These are phyloP conservation scores for Cosmopolites sordidus DNA, from an alignment of 2,888 invertebrate genomes.

Conservation along the genomic window DNA sequence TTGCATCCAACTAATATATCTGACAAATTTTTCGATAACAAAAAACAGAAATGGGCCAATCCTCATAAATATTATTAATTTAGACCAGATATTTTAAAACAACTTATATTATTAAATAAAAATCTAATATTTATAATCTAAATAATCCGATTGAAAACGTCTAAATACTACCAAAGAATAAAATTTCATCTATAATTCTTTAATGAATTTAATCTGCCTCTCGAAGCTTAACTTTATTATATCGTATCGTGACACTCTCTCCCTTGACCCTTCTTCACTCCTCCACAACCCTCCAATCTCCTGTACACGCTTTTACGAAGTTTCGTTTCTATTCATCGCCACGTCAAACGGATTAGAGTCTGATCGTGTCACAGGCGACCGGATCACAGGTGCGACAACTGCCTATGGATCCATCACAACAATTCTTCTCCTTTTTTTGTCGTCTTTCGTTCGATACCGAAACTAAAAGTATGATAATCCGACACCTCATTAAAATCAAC, in stretches of 20 bases:
- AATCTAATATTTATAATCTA: too few relatives aligned
- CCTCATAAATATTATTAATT: too few relatives aligned
- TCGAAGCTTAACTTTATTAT: not conserved
- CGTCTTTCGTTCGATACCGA: not conserved
- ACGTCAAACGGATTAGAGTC: not conserved
- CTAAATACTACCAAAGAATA: not conserved
- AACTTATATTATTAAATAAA: too few relatives aligned
- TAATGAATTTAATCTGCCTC: not conserved
- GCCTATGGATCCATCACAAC: not conserved
- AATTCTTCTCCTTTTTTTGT: not conserved
- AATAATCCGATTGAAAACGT: too few relatives aligned
- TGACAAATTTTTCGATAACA: too few relatives aligned
- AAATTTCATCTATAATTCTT: not conserved
- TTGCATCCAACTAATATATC: too few relatives aligned
- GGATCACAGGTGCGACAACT: not conserved
- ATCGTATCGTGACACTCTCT: not conserved
- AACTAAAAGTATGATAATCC: slow-evolving; percentile 32
- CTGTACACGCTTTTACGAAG: not conserved
- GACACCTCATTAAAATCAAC: slow-evolving; percentile 37
- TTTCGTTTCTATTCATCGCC: not conserved
- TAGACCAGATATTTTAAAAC: too few relatives aligned
- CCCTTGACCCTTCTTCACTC: not conserved
- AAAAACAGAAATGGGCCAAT: too few relatives aligned
- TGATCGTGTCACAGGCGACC: not conserved
- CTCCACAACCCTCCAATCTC: not conserved